A percentile compares a stretch with the other conserved stretches of the same genome.
Evolutionary conservation across 2,797 vertebrate species (phyloP).

Genomic region (Ctenopoma multispine): DNA sequence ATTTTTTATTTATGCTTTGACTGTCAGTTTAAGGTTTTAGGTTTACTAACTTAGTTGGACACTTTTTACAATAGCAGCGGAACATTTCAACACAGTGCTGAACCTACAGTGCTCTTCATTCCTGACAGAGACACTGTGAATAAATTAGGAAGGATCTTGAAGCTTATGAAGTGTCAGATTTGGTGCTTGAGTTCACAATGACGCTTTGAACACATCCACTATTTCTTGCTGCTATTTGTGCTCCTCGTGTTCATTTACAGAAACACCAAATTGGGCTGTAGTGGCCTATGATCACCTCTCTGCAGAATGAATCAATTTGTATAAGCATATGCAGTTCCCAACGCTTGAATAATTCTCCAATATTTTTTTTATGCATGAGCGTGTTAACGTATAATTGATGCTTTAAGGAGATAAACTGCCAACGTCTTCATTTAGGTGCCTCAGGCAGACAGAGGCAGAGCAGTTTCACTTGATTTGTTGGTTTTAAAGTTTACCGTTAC

Average conservation of each 20-base stretch:
- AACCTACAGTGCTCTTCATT: slow-evolving; percentile 5
- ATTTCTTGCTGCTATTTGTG: slow-evolving; percentile 38
- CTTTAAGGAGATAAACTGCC: slow-evolving; percentile 72
- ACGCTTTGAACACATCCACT: slow-evolving; percentile 28
- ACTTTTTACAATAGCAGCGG: slow-evolving; percentile 26
- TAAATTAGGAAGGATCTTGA: slow-evolving; percentile 34
- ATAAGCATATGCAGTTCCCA: slow-evolving; percentile 46
- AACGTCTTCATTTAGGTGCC: slow-evolving; percentile 68
- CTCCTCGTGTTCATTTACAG: slow-evolving; percentile 38
- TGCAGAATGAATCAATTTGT: slow-evolving; percentile 44
- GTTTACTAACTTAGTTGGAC: slow-evolving; percentile 13
- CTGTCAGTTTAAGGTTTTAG: slow-evolving; percentile 17
- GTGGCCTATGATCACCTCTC: slow-evolving; percentile 42
- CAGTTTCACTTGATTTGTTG: slow-evolving; percentile 71
- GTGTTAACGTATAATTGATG: slow-evolving; percentile 73
- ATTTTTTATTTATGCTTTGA: not conserved
- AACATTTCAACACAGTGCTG: slow-evolving; percentile 13
- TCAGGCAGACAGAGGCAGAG: slow-evolving; percentile 53
- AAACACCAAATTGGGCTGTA: slow-evolving; percentile 22
- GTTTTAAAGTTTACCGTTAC: slow-evolving; percentile 65
- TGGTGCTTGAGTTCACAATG: slow-evolving; percentile 23
- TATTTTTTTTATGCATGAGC: slow-evolving; percentile 44
- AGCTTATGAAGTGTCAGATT: slow-evolving; percentile 39
- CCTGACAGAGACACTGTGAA: slow-evolving; percentile 19
- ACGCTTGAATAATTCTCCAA: slow-evolving; percentile 52